Evolutionary conservation across 1,140 invertebrate genomes (phyloP), one percentile per base, ranked within the genome.

Genomic region (Panulirus ornatus): DNA sequence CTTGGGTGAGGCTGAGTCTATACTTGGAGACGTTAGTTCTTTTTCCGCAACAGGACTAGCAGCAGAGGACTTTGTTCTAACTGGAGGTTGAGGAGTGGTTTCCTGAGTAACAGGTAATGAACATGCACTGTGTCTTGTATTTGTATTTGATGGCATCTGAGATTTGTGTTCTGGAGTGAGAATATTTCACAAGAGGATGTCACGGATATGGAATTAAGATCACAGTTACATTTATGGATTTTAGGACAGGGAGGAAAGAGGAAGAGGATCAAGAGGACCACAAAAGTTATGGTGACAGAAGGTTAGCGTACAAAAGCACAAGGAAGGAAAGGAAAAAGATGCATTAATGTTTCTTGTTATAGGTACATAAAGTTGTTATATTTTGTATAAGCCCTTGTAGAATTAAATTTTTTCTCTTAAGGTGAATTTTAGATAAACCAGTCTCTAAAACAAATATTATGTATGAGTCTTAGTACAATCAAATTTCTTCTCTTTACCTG

Each of bases 241-340:
- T 30, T 30, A 58, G 27, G 51, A 22, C 30, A 84, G 42, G 82
- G 19, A 8, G 22, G 40, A 84, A 36, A n/a, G 36, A 36, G 30
- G 54, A 30, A 1, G 34, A 73, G 30, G 14, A 70, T n/a, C 6
- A 9, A 71, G 19, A 8, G 19, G 44, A 36, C 30, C 27, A 84
- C 36, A 84, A 1, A 54, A 40, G 81, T 91, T 84, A 91, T 75
- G 36, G 30, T 79, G 58, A 54, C 42, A 54, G 90, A 88, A 87
- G 27, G 76, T 91, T 91, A 88, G 82, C 47, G 42, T 70, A 91
- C 83, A 85, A 58, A 90, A 91, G 89, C 75, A 91, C 84, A 70
- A 84, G 71, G 86, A 51, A 71, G 90, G 75, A 42, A 36, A 76
- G 54, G 75, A 54, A 86, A 86, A 75, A 83, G 22, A 89, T 70